phyloP scores from a whole-genome alignment of 2,797 vertebrate genomes.

The Liasis olivaceus region DNA sequence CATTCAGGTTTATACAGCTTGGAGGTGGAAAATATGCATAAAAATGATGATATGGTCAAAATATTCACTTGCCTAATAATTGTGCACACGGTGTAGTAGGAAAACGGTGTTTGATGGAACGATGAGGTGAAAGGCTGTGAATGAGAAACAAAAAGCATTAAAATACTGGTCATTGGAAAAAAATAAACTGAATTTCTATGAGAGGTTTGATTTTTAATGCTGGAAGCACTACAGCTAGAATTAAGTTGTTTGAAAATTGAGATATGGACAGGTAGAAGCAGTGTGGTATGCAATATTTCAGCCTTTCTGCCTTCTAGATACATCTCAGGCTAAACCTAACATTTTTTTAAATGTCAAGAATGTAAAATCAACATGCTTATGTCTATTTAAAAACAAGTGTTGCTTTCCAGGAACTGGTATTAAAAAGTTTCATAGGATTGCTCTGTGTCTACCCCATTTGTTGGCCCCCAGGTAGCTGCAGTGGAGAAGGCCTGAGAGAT shows the following conservation, averaged over 20 bases:
- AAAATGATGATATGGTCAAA: too few species aligned
- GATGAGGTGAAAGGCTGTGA: too few species aligned
- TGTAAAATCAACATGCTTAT: not conserved
- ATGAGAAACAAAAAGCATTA: too few species aligned
- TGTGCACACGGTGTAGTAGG: too few species aligned
- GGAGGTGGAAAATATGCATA: too few species aligned
- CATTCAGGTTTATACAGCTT: too few species aligned
- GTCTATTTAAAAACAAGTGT: not conserved
- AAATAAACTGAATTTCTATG: not conserved
- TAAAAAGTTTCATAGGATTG: not conserved
- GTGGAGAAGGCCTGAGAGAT: not conserved
- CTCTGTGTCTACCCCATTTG: not conserved
- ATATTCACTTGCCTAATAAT: too few species aligned
- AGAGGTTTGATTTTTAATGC: not conserved
- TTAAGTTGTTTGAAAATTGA: not conserved
- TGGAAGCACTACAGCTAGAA: not conserved
- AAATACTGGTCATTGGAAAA: too few species aligned
- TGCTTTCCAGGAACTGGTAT: not conserved
- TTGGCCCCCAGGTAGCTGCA: not conserved
- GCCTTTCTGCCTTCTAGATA: not conserved
- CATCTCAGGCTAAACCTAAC: not conserved
- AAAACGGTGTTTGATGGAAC: too few species aligned
- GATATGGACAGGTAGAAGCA: not conserved
- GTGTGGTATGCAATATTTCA: not conserved
- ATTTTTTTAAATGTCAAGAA: not conserved